These are phyloP conservation scores for Adrianichthys oophorus DNA, from an alignment of 2,797 vertebrate genomes.

Conservation along the genomic window DNA sequence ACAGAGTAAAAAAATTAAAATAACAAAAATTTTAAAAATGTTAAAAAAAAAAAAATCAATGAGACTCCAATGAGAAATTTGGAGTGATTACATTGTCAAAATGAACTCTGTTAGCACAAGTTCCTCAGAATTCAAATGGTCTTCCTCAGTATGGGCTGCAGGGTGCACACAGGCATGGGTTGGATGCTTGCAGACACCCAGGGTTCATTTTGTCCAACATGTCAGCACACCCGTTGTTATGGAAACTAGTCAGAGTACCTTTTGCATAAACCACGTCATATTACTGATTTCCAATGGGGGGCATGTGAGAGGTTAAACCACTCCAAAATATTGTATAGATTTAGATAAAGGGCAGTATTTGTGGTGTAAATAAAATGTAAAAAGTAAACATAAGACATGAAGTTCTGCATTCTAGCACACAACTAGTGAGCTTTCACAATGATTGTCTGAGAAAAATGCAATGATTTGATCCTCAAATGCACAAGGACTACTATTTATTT, in stretches of 20 bases:
- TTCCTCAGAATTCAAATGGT: too few species aligned
- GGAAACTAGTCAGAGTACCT: conserved; percentile 72
- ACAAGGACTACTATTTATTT: neutral
- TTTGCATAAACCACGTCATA: conserved; percentile 46
- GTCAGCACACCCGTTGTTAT: conserved; percentile 69
- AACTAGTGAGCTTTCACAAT: too few species aligned
- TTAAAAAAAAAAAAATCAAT: neutral
- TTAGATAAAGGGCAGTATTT: neutral
- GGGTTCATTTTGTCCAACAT: conserved; percentile 57
- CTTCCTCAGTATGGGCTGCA: too few species aligned
- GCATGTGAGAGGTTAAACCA: conserved; percentile 5
- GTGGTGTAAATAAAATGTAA: neutral
- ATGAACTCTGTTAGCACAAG: conserved; percentile 9
- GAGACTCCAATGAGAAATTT: neutral
- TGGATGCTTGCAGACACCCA: conserved; percentile 36
- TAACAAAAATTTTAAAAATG: neutral
- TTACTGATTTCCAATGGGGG: conserved; percentile 28
- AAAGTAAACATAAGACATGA: too few species aligned
- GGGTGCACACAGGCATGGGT: conserved; percentile 5
- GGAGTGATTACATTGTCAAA: neutral
- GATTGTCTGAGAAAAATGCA: too few species aligned
- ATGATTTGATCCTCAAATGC: too few species aligned
- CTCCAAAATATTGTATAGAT: neutral
- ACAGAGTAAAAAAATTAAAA: conserved; percentile 11
- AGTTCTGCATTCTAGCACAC: too few species aligned